These are phyloP conservation scores for Forbesichthys papilliferus DNA, from an alignment of 2,113 vertebrate genomes.

Conservation along the genomic window DNA sequence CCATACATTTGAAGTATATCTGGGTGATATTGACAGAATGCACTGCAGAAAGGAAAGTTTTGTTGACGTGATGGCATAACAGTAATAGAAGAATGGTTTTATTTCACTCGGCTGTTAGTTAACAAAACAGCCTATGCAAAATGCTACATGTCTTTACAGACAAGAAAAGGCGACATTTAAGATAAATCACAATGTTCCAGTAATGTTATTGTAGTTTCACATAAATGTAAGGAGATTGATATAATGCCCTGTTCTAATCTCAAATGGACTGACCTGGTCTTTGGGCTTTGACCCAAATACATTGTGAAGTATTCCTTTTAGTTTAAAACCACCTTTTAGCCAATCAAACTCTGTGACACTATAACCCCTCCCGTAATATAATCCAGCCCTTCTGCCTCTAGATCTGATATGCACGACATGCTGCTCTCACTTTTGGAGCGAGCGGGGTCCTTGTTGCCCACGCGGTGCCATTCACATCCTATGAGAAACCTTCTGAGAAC, in stretches of 20 bases:
- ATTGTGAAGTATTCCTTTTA: constrained; percentile 8
- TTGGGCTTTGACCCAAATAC: background rate
- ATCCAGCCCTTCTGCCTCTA: constrained; percentile 16
- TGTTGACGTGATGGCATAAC: no score
- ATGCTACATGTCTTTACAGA: no score
- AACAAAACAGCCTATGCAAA: no score
- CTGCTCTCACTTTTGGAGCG: constrained; percentile 30
- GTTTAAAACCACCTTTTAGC: background rate
- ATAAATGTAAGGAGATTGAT: no score
- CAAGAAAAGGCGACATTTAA: no score
- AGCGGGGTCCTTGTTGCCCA: constrained; percentile 34
- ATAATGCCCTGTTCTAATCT: no score
- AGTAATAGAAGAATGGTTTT: no score
- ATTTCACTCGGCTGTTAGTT: no score
- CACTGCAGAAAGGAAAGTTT: no score
- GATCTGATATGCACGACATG: constrained; percentile 13
- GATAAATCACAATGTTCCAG: no score
- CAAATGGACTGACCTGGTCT: background rate
- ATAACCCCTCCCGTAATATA: background rate
- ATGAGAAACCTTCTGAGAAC: constrained; percentile 42
- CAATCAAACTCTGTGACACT: constrained; percentile 10
- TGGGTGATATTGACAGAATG: no score
- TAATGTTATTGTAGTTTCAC: no score
- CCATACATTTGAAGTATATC: background rate
- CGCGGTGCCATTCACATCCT: constrained; percentile 32